Evolutionary conservation across 2,797 vertebrate species (phyloP).

Genomic region (Xenops minutus): DNA sequence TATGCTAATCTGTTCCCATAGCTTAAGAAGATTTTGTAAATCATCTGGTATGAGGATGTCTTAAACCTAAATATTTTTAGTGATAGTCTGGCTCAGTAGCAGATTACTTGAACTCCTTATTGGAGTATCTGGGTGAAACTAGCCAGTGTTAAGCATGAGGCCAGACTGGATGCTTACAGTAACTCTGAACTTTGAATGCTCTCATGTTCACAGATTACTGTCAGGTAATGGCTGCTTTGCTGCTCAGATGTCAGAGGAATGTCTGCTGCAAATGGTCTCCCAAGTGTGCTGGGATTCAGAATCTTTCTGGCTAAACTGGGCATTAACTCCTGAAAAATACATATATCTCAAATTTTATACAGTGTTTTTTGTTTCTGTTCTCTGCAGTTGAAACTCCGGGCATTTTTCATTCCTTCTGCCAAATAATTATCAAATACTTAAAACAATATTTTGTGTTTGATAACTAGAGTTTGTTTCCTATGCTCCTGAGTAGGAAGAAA

Average conservation of each 20-base stretch:
- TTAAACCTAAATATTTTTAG: neutral
- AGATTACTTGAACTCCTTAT: neutral
- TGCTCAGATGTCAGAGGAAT: neutral
- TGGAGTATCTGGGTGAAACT: neutral
- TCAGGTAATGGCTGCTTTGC: neutral
- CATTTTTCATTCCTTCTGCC: neutral
- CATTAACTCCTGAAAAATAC: neutral
- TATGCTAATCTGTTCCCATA: neutral
- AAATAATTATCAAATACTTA: neutral
- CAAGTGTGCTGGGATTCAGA: neutral
- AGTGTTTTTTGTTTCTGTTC: neutral
- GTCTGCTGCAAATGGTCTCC: neutral
- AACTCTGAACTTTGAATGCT: neutral
- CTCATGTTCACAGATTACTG: neutral
- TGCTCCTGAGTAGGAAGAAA: neutral
- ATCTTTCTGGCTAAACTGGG: neutral
- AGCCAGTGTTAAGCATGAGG: neutral
- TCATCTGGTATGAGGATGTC: neutral
- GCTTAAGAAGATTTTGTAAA: neutral
- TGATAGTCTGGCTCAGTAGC: neutral
- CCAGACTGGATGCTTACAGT: neutral
- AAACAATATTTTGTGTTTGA: neutral
- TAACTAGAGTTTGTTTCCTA: neutral
- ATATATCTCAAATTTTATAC: fast-evolving
- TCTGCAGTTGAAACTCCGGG: neutral